Percentiles rank a stretch among this genome's conserved stretches.
Evolutionary conservation across 2,797 vertebrate species (phyloP).

Genomic region (Rhinogobio ventralis): DNA sequence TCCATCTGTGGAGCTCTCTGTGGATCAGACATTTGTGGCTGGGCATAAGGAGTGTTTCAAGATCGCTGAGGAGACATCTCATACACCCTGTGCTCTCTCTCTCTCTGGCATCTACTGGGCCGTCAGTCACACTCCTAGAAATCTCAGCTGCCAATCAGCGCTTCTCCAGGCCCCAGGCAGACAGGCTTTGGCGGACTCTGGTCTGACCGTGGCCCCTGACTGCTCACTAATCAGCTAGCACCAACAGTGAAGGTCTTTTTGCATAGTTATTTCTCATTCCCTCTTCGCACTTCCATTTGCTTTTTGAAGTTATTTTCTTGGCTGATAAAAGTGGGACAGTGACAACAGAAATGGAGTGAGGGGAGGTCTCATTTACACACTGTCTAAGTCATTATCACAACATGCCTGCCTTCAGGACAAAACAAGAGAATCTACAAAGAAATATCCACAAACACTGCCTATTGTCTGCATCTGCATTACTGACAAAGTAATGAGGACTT

Average conservation of each 20-base stretch:
- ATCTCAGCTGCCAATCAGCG: conserved; percentile 51
- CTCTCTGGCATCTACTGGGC: conserved; percentile 39
- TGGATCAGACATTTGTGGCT: conserved; percentile 43
- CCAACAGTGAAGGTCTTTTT: conserved; percentile 24
- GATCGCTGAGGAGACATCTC: conserved; percentile 51
- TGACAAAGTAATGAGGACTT: conserved; percentile 12
- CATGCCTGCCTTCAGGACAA: conserved; percentile 31
- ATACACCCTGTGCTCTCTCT: conserved; percentile 35
- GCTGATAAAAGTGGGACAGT: conserved; percentile 22
- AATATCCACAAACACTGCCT: conserved; percentile 24
- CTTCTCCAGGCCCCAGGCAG: conserved; percentile 48
- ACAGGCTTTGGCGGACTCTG: conserved; percentile 38
- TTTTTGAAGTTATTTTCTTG: neutral
- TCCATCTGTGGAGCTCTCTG: conserved; percentile 44
- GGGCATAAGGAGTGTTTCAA: conserved; percentile 40
- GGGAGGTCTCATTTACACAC: conserved; percentile 40
- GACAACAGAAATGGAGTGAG: conserved; percentile 22
- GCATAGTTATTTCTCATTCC: conserved; percentile 11
- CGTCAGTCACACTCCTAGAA: conserved; percentile 32
- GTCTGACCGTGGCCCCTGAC: conserved; percentile 10
- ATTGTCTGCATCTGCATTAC: conserved; percentile 7
- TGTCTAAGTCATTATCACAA: conserved; percentile 45
- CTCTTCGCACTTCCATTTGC: conserved; percentile 1
- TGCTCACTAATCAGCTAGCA: conserved; percentile 32
- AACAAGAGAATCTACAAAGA: conserved; percentile 26